phyloP scores from a whole-genome alignment of 2,797 vertebrate species.

The Periophthalmus magnuspinnatus region DNA sequence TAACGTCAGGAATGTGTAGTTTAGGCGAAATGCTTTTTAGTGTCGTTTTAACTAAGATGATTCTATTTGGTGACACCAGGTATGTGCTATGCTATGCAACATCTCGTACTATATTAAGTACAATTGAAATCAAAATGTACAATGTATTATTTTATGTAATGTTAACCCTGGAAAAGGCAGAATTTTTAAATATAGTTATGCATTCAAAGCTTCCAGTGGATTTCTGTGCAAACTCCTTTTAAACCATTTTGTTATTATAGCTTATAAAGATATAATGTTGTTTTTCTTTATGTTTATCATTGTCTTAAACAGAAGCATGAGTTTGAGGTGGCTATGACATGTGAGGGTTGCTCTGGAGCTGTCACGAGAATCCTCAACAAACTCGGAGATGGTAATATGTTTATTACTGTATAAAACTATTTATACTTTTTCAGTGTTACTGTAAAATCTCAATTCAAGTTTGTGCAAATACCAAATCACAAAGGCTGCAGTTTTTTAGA shows the following conservation, averaged over 20 bases:
- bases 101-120: no score
- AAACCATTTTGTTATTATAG: neutral
- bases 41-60: no score
- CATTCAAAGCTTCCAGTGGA: neutral
- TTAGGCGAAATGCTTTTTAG: neutral
- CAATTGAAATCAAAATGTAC: no score
- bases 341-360: conserved; percentile 90
- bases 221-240: neutral
- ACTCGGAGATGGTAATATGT: conserved; percentile 74
- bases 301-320: conserved; percentile 85
- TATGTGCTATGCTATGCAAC: no score
- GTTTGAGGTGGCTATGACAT: conserved; percentile 96
- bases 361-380: conserved; percentile 88
- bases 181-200: no score
- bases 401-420: neutral
- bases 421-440: neutral
- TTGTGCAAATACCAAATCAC: no score
- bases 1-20: neutral
- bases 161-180: no score
- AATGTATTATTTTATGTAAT: no score
- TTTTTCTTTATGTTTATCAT: neutral
- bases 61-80: no score
- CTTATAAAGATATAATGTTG: neutral
- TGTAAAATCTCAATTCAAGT: no score
- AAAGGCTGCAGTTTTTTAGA: no score